Conservation (phyloP, 2,888 invertebrate genomes). For the Tetropium fuscum region DNA sequence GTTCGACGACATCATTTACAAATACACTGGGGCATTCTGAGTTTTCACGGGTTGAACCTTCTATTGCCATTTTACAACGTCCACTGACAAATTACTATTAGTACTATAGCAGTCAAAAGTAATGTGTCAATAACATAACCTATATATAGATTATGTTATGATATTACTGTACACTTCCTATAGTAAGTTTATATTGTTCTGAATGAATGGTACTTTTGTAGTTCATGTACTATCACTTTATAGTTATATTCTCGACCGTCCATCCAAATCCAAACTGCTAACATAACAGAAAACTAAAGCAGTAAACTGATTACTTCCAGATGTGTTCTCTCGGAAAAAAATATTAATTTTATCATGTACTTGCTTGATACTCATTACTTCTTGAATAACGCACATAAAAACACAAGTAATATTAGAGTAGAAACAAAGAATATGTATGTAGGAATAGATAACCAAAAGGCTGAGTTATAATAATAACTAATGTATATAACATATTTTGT, state of each 20-base stretch:
- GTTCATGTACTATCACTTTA: slow-evolving; percentile 63
- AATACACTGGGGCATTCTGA: slow-evolving; percentile 59
- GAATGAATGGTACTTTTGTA: too few species aligned
- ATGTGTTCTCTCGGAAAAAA: slow-evolving; percentile 61
- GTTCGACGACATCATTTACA: slow-evolving; percentile 53
- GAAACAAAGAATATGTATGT: too few species aligned
- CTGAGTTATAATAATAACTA: too few species aligned
- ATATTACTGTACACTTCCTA: too few species aligned
- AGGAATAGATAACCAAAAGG: too few species aligned
- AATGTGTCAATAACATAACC: too few species aligned
- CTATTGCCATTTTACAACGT: slow-evolving; percentile 52
- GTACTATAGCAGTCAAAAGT: too few species aligned
- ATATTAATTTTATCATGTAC: slow-evolving; percentile 66
- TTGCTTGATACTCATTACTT: slow-evolving; percentile 72
- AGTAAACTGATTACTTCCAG: slow-evolving; percentile 73
- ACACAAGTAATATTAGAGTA: too few species aligned
- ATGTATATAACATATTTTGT: too few species aligned
- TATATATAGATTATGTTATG: too few species aligned
- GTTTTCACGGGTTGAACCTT: slow-evolving; percentile 58
- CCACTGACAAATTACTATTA: slow-evolving; percentile 48
- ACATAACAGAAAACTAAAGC: slow-evolving; percentile 76
- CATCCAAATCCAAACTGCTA: slow-evolving; percentile 79
- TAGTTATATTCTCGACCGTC: slow-evolving; percentile 54
- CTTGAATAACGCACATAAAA: too few species aligned
- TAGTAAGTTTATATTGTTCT: too few species aligned